Base-by-base conservation (phyloP, 2,113 vertebrate species). In the Gorilla gorilla region DNA sequence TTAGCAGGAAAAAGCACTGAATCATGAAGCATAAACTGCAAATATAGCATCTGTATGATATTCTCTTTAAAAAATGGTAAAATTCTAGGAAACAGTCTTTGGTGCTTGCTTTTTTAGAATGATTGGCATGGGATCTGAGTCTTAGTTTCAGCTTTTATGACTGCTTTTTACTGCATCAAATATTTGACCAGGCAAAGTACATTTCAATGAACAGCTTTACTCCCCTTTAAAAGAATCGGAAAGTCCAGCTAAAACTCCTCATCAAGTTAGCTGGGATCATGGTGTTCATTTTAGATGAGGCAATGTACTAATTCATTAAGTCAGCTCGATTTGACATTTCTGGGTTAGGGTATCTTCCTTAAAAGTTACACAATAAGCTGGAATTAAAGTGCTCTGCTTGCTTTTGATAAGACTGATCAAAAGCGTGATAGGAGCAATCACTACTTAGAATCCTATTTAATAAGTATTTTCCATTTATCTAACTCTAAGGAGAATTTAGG, bases 61-160 rank as follows among this genome's bases (percentile, higher is more conserved):
- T 40, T 97, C 2, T n/a, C 12, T 76, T 96, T 64, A 32, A 72
- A 85, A 89, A 78, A 64, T 55, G 27, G 35, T 30, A 14, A 16
- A 38, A 81, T 70, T 94, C 9, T 85, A 93, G 85, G 22, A 93
- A 95, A 84, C 78, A 55, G 13, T 73, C 59, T 82, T 89, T 57
- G 40, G 76, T 30, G 30, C 48, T 95, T 97, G 81, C 50, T 64
- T 90, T 89, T 89, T 81, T 55, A 48, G 85, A 97, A 93, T 75
- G 55, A 96, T 50, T 27, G 52, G 8, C 22, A 32, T 59, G 18
- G 38, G 9, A 43, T 82, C 78, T 86, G 87, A 89, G 22, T 79
- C 85, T 94, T 97, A 95, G 95, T 93, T 96, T 96, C 73, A 89
- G 25, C 32, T 91, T 96, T 96, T 73, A 73, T 75, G 76, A 89